phyloP scores from a whole-genome alignment of 2,888 invertebrate species.

The Philhelius pedissequus region DNA sequence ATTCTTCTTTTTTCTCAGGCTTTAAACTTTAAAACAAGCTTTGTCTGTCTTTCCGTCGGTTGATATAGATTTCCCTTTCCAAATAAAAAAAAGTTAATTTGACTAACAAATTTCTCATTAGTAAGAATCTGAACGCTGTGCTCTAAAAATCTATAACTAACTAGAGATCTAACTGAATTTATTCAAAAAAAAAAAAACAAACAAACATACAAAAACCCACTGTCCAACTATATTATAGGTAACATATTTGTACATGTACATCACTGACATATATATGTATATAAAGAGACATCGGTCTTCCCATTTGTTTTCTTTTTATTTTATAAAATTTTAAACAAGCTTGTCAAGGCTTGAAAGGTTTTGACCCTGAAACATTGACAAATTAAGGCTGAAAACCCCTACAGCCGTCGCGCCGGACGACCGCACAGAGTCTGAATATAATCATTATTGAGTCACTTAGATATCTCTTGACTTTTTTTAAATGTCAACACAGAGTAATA shows the following conservation, averaged over 20 bases:
- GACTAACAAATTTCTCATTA: slow-evolving; percentile 23
- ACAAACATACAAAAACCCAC: no score
- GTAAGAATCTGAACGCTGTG: neutral
- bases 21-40: neutral
- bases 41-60: neutral
- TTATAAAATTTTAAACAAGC: neutral
- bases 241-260: slow-evolving; percentile 11
- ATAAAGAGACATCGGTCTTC: neutral
- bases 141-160: neutral
- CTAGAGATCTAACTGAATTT: neutral
- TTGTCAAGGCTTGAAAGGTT: slow-evolving; percentile 9
- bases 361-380: slow-evolving; percentile 39
- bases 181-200: neutral
- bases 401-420: no score
- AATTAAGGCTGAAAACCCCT: neutral
- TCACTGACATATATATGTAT: neutral
- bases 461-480: slow-evolving; percentile 3
- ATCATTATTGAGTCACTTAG: slow-evolving; percentile 21
- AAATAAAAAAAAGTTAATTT: neutral
- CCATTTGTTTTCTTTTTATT: neutral
- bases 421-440: neutral
- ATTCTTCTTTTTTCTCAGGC: neutral
- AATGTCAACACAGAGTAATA: neutral
- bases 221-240: neutral
- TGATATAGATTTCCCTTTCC: slow-evolving; percentile 5